Evolutionary conservation across 2,888 invertebrate genomes (phyloP).

Genomic region (Tiliacea citrago): DNA sequence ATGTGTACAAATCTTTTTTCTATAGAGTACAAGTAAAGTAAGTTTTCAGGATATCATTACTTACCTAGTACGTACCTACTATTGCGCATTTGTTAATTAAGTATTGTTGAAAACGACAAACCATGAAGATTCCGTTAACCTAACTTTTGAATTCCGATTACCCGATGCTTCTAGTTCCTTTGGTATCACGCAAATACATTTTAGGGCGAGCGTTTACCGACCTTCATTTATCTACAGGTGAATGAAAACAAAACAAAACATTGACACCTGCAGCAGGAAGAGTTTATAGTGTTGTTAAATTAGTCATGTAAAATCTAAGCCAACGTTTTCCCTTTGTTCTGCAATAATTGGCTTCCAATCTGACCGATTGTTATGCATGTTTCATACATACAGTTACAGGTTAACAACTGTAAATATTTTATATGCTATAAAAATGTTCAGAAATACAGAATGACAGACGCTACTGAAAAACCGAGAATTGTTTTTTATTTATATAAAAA

Average conservation of each 20-base stretch:
- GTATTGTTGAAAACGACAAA: no score
- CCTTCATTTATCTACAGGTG: background rate
- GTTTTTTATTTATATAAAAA: no score
- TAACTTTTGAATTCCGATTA: background rate
- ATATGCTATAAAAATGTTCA: background rate
- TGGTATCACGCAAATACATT: background rate
- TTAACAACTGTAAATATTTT: slow-evolving; percentile 25
- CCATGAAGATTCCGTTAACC: no score
- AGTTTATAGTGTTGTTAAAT: slow-evolving; percentile 16
- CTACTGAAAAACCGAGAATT: background rate
- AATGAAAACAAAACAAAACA: background rate
- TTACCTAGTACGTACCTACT: no score
- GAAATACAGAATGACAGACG: background rate
- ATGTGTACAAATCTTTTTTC: no score
- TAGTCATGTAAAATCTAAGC: slow-evolving; percentile 32
- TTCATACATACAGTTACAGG: background rate
- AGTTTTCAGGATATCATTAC: no score
- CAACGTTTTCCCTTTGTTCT: slow-evolving; percentile 41
- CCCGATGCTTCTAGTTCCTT: background rate
- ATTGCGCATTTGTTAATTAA: no score
- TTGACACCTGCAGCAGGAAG: slow-evolving; percentile 18
- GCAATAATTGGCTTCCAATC: slow-evolving; percentile 39
- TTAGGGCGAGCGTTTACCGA: background rate
- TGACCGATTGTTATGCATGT: slow-evolving; percentile 19
- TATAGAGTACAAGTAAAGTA: no score